Base-by-base conservation (phyloP, 2,797 vertebrate species). In the Enteromius anoplus region DNA sequence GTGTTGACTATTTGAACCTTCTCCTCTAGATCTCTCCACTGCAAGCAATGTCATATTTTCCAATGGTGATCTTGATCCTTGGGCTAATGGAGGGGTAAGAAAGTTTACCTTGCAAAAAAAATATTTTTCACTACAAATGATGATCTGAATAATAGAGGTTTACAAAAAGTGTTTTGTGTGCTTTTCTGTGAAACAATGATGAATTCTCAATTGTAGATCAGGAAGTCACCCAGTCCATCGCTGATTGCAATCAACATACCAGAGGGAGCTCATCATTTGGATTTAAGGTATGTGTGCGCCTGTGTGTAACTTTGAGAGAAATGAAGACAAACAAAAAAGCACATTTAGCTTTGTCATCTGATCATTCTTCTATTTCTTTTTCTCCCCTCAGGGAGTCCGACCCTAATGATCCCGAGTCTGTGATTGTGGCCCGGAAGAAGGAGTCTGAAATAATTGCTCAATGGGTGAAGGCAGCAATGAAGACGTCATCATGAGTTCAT, bases 31-130 rank as follows among this genome's bases (percentile, higher is more conserved):
- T 60, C 93, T 98, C 80, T 92, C 91, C 78, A 92, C 94, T 1
- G 93, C 96, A 82, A 97, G 95, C 93, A 97, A 98, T 91, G 97
- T 98, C 0, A 96, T 99, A 80, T 99, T 98, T 92, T 99, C 97
- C 73, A 99, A 99, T 0, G 97, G 97, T 37, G 95, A 98, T 85
- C 91, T 98, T 90, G 97, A 99, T 90, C 97, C 97, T 0, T 99
- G 97, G 97, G 96, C 97, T 6, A 95, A 97, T 1, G 97, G 97
- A 10, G 97, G 97, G 92, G 97, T 99, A 93, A 95, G 95, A 51
- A 11, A 47, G 4, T 47, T 19, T 42, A 10, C 37, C 15, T 29
- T 19, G 42, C 9, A 7, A 34, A 5, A 26, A 26, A 26, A 26
- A 26, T 70, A 19, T 32, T 12, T 1, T 3, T 21, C 12, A 11